phyloP scores from a whole-genome alignment of 2,113 vertebrate species.

The Crocuta crocuta region DNA sequence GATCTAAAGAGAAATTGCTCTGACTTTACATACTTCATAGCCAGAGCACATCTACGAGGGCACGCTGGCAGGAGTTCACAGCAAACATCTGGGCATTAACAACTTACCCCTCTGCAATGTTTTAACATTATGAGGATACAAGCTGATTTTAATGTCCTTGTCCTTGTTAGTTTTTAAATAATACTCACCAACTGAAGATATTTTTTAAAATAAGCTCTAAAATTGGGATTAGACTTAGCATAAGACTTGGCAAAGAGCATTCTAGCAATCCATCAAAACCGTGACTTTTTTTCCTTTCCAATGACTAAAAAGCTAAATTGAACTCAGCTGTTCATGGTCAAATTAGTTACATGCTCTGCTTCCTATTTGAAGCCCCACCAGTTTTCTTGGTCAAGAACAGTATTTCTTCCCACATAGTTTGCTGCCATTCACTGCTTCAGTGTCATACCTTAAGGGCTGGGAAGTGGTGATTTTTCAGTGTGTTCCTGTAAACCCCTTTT shows the following conservation, averaged over 20 bases:
- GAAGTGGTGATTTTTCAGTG: background rate
- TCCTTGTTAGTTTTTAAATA: background rate
- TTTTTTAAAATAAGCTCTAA: background rate
- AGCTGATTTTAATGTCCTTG: background rate
- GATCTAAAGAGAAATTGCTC: background rate
- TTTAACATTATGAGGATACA: background rate
- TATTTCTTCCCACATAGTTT: background rate
- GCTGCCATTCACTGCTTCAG: background rate
- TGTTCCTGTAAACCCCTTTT: background rate
- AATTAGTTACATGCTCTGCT: background rate
- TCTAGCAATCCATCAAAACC: background rate
- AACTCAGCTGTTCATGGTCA: background rate
- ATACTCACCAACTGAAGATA: background rate
- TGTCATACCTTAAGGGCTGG: background rate
- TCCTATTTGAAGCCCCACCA: background rate
- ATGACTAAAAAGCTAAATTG: background rate
- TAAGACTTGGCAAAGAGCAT: background rate
- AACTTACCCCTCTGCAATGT: background rate
- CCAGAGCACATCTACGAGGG: background rate
- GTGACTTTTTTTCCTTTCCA: background rate
- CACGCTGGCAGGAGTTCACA: background rate
- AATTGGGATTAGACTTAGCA: background rate
- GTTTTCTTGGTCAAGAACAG: background rate
- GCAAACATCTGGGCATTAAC: background rate
- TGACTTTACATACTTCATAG: background rate